Percentiles rank a stretch among this genome's conserved stretches.
Evolutionary conservation across 2,888 invertebrate species (phyloP).

Genomic region (Acrobasis consociella): DNA sequence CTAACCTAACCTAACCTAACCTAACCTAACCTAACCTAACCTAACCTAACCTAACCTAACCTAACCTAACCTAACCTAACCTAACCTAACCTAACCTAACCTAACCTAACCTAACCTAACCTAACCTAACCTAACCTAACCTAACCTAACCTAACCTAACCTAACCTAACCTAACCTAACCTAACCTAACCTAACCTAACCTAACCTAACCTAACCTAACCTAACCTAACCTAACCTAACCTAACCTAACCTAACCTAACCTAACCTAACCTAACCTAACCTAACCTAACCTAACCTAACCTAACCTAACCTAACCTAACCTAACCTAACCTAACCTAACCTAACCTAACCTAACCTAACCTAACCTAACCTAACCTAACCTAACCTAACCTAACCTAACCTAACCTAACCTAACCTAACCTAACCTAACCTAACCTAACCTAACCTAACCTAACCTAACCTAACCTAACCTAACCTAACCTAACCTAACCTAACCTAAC

Average conservation of each 20-base stretch:
- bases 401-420: conserved; percentile 30
- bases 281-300: conserved; percentile 37
- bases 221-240: conserved; percentile 31
- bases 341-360: conserved; percentile 33
- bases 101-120: conserved; percentile 29
- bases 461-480: conserved; percentile 30
- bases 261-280: conserved; percentile 38
- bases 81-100: conserved; percentile 30
- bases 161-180: conserved; percentile 29
- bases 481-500: conserved; percentile 28
- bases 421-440: conserved; percentile 32
- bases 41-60: conserved; percentile 29
- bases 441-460: conserved; percentile 34
- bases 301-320: conserved; percentile 33
- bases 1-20: conserved; percentile 27
- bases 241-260: conserved; percentile 37
- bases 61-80: conserved; percentile 29
- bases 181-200: conserved; percentile 27
- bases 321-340: conserved; percentile 33
- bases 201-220: conserved; percentile 26
- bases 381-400: conserved; percentile 31
- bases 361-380: conserved; percentile 31
- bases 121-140: conserved; percentile 29
- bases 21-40: conserved; percentile 29
- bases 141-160: conserved; percentile 29